Evolutionary conservation across 2,888 invertebrate genomes (phyloP), one percentile per base, ranked within the genome.

Genomic region (Nomada fucata): DNA sequence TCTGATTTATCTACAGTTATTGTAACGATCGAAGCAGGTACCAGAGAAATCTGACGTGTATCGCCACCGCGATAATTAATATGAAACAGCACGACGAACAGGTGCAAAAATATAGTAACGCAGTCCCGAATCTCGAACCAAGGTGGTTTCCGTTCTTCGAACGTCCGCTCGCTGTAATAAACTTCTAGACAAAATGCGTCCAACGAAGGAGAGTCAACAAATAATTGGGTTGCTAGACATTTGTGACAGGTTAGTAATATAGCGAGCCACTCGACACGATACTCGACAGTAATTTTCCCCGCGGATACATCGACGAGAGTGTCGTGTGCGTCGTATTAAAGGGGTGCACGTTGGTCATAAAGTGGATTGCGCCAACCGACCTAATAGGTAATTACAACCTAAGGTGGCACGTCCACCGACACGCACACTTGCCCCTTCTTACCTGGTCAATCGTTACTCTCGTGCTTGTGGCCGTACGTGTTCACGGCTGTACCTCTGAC

Each of bases 341-440:
- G 86, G 82, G 80, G 65, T 83, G 79, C 76, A 75, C 36, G 73
- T 69, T 55, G 73, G 70, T 85, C 83, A 83, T 83, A 82, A 88
- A 79, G 78, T 82, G 74, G 74, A 86, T 84, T 71, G 86, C 76
- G 57, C 65, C 74, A 73, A 71, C 70, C 64, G 55, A 70, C 76
- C 82, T 88, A 87, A 88, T 84, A 85, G 79, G 83, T 86, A 84
- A 87, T 89, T 88, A 89, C 79, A 82, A 73, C 74, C 50, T 70
- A 72, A 69, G 67, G 29, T 64, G 76, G 69, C 53, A 61, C 76
- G 70, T 36, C 68, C 69, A 76, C 53, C n/a, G 44, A 18, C 69
- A 76, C 71, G 69, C 59, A 75, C 65, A 29, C 42, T 47, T 50
- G 29, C 20, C 18, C n/a, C 18, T 60, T 63, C 64, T 70, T 65